Evolutionary conservation across 2,113 vertebrate genomes (phyloP), one percentile per base, ranked within the genome.

Genomic region (Onychostoma macrolepis): DNA sequence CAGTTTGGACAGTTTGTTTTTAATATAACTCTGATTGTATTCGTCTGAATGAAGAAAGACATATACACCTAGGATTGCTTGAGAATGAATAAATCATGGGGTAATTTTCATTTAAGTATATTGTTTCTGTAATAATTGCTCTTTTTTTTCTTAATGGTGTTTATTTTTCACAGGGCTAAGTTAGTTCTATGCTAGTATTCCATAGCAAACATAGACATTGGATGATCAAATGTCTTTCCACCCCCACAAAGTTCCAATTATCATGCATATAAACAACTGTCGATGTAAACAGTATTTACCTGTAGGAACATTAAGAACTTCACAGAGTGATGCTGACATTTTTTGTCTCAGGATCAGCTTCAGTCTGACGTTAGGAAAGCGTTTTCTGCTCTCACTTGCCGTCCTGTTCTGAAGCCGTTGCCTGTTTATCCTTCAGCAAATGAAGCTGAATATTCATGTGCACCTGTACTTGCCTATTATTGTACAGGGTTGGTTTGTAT

Each of bases 371-470:
- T 30, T 36, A 38, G 33, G 33, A 38, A 21, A 43, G 41, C 2
- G 13, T 78, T 30, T 28, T 10, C 19, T 30, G 15, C 56, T 28
- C 56, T 67, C 38, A 1, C 38, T 19, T 15, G 33, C 0, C 26
- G 7, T 30, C 4, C 41, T 13, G 15, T 43, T 82, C 41, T 67
- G 26, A 33, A 69, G 80, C 61, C 19, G 80, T 24, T 67, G 38
- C 15, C 38, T 24, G 17, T 45, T 45, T 45, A 67, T 67, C 24
- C 30, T 65, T 28, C 19, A 69, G 26, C 24, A 63, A 69, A 65
- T 48, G 80, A 30, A 43, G 2, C 61, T 82, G 80, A 82, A 82
- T 82, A 82, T 82, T 82, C 61, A 82, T 82, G 61, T 21, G 80
- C 61, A 45, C 80, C 61, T 45, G 80, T 45, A 63, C 61, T 28